Evolutionary conservation across 2,888 invertebrate genomes (phyloP), one percentile per base, ranked within the genome.

Genomic region (Apotomis capreana): DNA sequence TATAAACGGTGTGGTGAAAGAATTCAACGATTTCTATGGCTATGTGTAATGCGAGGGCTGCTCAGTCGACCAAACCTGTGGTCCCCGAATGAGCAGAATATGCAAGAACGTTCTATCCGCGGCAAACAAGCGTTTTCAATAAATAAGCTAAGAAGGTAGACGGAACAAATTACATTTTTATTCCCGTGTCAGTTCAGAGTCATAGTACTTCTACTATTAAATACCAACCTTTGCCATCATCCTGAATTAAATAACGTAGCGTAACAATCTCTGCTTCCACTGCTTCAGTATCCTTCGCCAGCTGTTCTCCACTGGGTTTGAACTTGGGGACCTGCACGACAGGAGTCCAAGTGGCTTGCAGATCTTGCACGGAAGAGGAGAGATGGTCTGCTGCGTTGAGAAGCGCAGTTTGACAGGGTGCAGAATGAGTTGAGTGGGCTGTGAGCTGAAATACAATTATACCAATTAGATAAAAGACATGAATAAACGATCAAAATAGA

Each of bases 361-460:
- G 73, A 5, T 77, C 74, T 37, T 75, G 75, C 5, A 78, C 73
- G 3, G 74, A 63, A 2, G 76, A 52, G 0, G 79, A 75, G 0
- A 86, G 74, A 0, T 72, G 76, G 8, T 81, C 81, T 0, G 77
- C 79, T 0, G 84, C 79, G 0, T 77, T 76, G 1, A 83, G 70
- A 1, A 87, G 74, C 0, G 80, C 76, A 0, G 80, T 44, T 52
- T 81, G 82, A 74, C 85, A 83, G 10, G 76, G 77, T 0, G 77
- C 76, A 6, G 83, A 81, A 1, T 81, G 76, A n/a, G 85, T 81
- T 0, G 80, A 79, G 5, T 85, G 77, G 0, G 82, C 81, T 63
- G 83, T 83, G 55, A 86, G 74, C 87, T 86, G 74, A 37, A 49
- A 51, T 5, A n/a, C 13, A 0, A 5, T 6, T 6, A 54, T 15